Conservation (phyloP, 2,797 vertebrate genomes). For the Echiichthys vipera region DNA sequence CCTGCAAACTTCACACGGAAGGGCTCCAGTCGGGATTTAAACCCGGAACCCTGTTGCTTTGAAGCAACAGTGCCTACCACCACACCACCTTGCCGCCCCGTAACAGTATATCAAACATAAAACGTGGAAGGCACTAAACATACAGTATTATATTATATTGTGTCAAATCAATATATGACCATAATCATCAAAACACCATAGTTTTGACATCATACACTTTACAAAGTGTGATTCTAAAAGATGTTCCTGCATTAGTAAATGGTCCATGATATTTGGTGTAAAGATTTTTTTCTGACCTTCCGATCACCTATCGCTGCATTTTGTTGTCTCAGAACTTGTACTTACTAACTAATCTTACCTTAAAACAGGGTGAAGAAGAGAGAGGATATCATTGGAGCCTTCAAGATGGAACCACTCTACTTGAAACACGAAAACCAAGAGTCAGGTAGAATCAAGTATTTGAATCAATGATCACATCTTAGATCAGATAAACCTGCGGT, state of each 20-base stretch:
- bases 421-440: constrained; percentile 94
- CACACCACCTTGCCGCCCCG: too few relatives aligned
- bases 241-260: neutral
- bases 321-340: too few relatives aligned
- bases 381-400: constrained; percentile 90
- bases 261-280: neutral
- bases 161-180: neutral
- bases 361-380: constrained; percentile 94
- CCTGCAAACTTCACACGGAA: too few relatives aligned
- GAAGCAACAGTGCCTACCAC: too few relatives aligned
- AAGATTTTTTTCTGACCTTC: neutral
- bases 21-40: too few relatives aligned
- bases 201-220: neutral
- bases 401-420: constrained; percentile 96
- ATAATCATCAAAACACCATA: neutral
- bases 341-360: too few relatives aligned
- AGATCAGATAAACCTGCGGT: neutral
- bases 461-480: neutral
- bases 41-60: too few relatives aligned
- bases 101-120: neutral
- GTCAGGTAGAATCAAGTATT: constrained; percentile 85
- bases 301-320: constrained; percentile 20
- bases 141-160: neutral
- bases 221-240: neutral
- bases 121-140: neutral